A percentile compares a stretch with the other conserved stretches of the same genome.
Evolutionary conservation across 2,113 vertebrate genomes (phyloP).

Genomic region (human (Homo sapiens)): DNA sequence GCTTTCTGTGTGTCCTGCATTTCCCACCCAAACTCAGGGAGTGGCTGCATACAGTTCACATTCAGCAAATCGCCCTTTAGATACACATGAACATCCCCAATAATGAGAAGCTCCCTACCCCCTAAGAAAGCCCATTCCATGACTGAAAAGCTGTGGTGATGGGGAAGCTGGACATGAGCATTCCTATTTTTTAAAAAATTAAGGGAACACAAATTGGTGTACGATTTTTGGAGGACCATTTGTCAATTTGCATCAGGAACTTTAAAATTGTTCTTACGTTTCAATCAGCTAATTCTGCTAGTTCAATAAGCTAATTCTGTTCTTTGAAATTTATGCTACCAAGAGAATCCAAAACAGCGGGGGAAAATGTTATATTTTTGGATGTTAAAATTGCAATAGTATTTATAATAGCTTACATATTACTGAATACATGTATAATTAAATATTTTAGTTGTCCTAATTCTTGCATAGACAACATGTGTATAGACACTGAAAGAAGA

Average conservation of each 20-base stretch:
- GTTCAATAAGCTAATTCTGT: background rate
- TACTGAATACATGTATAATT: background rate
- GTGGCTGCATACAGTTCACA: background rate
- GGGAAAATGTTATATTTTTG: background rate
- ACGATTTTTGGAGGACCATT: background rate
- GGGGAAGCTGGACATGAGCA: background rate
- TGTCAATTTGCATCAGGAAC: background rate
- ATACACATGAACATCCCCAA: background rate
- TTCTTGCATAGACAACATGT: background rate
- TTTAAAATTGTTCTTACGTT: background rate
- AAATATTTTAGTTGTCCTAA: background rate
- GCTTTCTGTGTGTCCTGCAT: too few relatives aligned
- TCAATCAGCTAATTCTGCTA: background rate
- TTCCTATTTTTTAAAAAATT: background rate
- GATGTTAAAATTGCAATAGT: background rate
- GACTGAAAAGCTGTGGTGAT: background rate
- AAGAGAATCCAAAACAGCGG: background rate
- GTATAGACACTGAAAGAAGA: background rate
- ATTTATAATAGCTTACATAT: background rate
- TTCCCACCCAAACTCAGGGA: background rate
- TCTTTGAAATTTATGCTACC: background rate
- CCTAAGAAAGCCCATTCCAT: background rate
- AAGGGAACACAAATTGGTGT: background rate
- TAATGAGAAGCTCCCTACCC: background rate
- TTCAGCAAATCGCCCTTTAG: background rate